Conservation (phyloP, 2,113 vertebrate genomes). For the Pyrgilauda ruficollis region DNA sequence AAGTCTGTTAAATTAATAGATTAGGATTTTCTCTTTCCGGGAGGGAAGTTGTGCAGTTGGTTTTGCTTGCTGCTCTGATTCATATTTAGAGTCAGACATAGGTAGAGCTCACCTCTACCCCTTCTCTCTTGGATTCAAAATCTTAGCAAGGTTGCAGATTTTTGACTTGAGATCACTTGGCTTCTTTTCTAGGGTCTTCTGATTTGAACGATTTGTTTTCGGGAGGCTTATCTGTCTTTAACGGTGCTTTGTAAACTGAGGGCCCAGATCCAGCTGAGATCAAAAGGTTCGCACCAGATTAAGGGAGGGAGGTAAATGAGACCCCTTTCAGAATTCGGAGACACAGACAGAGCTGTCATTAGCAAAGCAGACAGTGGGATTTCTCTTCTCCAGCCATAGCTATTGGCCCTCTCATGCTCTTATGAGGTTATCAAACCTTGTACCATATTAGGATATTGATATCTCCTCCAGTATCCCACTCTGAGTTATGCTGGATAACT, state of each 20-base stretch:
- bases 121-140: not conserved
- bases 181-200: not conserved
- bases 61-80: not conserved
- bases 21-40: not conserved
- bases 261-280: constrained; percentile 54
- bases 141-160: not conserved
- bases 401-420: not conserved
- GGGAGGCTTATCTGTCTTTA: constrained; percentile 40
- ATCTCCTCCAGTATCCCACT: not conserved
- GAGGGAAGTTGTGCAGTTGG: not conserved
- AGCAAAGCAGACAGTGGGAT: constrained; percentile 51
- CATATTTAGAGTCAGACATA: not conserved
- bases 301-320: constrained; percentile 23
- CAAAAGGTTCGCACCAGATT: constrained; percentile 59
- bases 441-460: not conserved
- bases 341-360: constrained; percentile 44
- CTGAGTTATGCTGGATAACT: not conserved
- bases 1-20: not conserved
- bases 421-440: constrained; percentile 15
- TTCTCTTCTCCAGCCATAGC: constrained; percentile 18
- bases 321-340: not conserved
- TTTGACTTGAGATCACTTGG: not conserved
- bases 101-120: not conserved
- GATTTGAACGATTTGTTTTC: constrained; percentile 14
- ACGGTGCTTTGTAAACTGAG: constrained; percentile 33